Base-by-base conservation (phyloP, 2,113 vertebrate species). In the Myrmophylax atrothorax region DNA sequence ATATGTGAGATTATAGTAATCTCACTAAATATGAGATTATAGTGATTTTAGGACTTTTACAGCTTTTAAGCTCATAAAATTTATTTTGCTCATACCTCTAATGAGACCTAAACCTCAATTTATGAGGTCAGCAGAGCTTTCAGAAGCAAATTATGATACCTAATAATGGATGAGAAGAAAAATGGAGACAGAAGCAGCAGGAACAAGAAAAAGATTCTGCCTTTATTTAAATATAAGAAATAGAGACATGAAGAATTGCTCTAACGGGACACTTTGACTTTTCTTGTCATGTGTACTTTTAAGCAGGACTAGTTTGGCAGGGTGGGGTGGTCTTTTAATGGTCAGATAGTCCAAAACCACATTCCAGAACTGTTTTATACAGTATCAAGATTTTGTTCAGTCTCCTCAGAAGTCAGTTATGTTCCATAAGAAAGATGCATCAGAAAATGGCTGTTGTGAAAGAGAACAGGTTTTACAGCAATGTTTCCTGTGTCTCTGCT, bases 71-170 rank as follows among this genome's bases (percentile, higher is more conserved):
- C 89, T 94, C n/a, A 35, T 78, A 40, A 24, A 31, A 4, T 92
- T 95, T 66, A 6, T 92, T 59, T 76, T 94, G 46, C 44, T 91
- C 53, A 22, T 93, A 89, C 64, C 31, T 96, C 70, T 94, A 13
- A 5, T 60, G 55, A 84, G 67, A 20, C 68, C 42, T 76, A 58
- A 95, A 56, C 46, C 20, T 94, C 46, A 90, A 47, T 87, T 60
- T 78, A 18, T 82, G 78, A 82, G 60, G 91, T 80, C 18, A 58
- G 82, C 59, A 69, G 69, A 92, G 56, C 29, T 87, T 83, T 83
- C 63, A 79, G 73, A 72, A 23, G 52, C n/a, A 77, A 81, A 74
- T 94, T 60, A 64, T 44, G 19, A 37, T 74, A 37, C 37, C 40
- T 55, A 38, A n/a, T n/a, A n/a, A n/a, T 66, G 42, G 46, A 79